A percentile compares a stretch with the other conserved stretches of the same genome.
phyloP scores from a whole-genome alignment of 2,797 vertebrate species.

The Helostoma temminkii region DNA sequence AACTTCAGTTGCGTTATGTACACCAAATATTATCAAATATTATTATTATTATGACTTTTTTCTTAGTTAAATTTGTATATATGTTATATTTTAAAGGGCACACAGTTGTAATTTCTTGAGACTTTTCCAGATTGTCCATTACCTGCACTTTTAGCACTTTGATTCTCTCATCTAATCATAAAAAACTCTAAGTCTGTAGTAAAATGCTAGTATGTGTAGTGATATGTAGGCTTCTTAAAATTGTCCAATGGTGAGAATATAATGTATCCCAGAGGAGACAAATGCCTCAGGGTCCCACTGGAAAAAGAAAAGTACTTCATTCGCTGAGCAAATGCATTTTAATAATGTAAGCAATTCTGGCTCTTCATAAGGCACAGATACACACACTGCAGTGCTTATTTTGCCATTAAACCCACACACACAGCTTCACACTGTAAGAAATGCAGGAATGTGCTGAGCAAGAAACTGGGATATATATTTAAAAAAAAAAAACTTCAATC shows the following conservation, averaged over 20 bases:
- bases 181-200: constrained; percentile 27
- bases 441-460: constrained; percentile 44
- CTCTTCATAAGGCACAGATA: constrained; percentile 17
- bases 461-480: constrained; percentile 28
- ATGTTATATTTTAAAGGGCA: too few relatives aligned
- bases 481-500: constrained; percentile 27
- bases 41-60: too few relatives aligned
- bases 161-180: constrained; percentile 59
- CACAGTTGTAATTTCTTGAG: constrained; percentile 65
- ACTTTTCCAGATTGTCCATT: constrained; percentile 29
- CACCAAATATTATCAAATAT: constrained; percentile 24
- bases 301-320: constrained; percentile 54
- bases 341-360: constrained; percentile 53
- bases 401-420: constrained; percentile 34
- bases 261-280: constrained; percentile 57
- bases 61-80: too few relatives aligned
- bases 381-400: constrained; percentile 20
- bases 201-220: constrained; percentile 42
- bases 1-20: constrained; percentile 16
- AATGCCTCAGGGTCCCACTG: constrained; percentile 37
- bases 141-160: constrained; percentile 59
- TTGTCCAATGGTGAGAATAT: constrained; percentile 62
- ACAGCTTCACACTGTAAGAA: constrained; percentile 20
- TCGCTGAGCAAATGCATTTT: constrained; percentile 60
- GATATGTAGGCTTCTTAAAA: constrained; percentile 60